These are phyloP conservation scores for Chaenocephalus aceratus DNA, from an alignment of 2,113 vertebrate genomes.

Conservation along the genomic window DNA sequence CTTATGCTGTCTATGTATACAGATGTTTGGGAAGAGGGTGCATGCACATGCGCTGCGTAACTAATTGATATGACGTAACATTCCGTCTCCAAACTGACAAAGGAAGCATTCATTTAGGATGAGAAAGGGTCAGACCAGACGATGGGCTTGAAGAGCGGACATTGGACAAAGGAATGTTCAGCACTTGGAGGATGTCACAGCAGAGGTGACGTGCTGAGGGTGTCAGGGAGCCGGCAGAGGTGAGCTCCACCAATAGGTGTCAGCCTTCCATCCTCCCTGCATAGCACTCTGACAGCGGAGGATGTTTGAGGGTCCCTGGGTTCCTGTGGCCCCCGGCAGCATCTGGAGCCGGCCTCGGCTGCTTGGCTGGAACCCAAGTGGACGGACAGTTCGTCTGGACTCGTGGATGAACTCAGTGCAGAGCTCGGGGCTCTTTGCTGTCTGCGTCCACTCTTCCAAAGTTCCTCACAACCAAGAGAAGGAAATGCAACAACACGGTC, in stretches of 20 bases:
- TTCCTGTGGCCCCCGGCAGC: conserved; percentile 51
- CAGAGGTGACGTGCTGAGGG: conserved; percentile 62
- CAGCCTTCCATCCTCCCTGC: conserved; percentile 72
- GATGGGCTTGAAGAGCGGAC: conserved; percentile 31
- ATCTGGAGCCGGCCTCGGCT: conserved; percentile 45
- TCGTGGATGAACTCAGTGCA: conserved; percentile 37
- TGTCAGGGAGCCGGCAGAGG: conserved; percentile 49
- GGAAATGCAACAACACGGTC: not conserved
- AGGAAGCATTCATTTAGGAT: conserved; percentile 50
- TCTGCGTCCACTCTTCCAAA: conserved; percentile 33
- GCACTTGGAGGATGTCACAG: conserved; percentile 53
- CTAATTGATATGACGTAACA: conserved; percentile 41
- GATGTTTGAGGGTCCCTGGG: conserved; percentile 28
- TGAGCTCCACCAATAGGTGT: conserved; percentile 79
- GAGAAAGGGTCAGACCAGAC: conserved; percentile 37
- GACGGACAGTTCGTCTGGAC: conserved; percentile 39
- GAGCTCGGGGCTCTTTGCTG: conserved; percentile 29
- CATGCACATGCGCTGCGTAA: conserved; percentile 41
- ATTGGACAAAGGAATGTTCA: conserved; percentile 62
- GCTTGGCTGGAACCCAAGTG: conserved; percentile 53
- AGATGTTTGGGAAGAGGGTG: conserved; percentile 29
- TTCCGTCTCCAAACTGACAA: conserved; percentile 44
- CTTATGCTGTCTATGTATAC: not conserved
- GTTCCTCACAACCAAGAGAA: conserved; percentile 46
- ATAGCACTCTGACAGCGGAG: not conserved